Evolutionary conservation across 1,140 invertebrate genomes (phyloP), one percentile per base, ranked within the genome.

Genomic region (Bombus balteatus): DNA sequence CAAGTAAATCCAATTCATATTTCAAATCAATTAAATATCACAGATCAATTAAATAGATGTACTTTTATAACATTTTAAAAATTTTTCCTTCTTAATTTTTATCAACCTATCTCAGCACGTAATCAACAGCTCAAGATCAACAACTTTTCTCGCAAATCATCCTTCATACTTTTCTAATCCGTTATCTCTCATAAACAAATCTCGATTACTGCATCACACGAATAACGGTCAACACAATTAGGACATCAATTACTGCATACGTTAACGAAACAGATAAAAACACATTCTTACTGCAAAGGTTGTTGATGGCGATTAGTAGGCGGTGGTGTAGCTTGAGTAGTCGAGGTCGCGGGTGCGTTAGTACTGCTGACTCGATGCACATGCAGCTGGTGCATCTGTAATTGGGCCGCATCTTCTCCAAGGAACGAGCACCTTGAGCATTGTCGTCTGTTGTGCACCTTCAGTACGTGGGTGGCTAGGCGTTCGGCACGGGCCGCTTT

Each of bases 361-460:
- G 90, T 86, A 37, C 86, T 93, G 76, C 88, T 94, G 1, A 93
- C 89, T 87, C 96, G 95, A 88, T 96, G 96, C 25, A 96, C 95
- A 78, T 96, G 96, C 72, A 96, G 90, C 87, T 96, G 96, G 95
- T 98, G 98, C n/a, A 96, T 94, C 83, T 97, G 97, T 34, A 98
- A 96, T 93, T 98, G 97, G 25, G 96, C 96, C 74, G 97, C 96
- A 89, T 98, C 98, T 91, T 98, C 98, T 25, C 97, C 98, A 57
- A 98, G 95, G 94, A 97, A 98, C 87, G 96, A 97, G 93, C 98
- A 99, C 93, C 98, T 98, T 88, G 97, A 97, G 95, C 98, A 99
- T 13, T 98, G 97, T 87, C 97, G 96, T 93, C 98, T 98, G 93
- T 98, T 98, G 95, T 99, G 98, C 76, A 98, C 98, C 94, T 98